Percentiles rank a stretch among this genome's conserved stretches.
Conservation (phyloP, 2,113 vertebrate species). For the Echinops telfairi region DNA sequence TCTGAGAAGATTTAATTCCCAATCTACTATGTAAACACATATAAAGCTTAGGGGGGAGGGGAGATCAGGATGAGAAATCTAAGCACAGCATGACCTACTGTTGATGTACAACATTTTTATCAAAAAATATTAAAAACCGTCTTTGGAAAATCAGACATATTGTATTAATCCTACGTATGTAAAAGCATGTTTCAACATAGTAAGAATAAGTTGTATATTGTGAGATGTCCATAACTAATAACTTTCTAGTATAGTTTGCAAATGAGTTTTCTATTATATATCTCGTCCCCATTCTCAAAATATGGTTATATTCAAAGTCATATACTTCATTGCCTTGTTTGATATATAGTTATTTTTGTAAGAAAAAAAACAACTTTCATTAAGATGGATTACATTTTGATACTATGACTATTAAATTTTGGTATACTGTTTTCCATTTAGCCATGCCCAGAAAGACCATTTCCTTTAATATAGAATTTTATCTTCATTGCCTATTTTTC, state of each 20-base stretch:
- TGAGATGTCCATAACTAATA: slow-evolving; percentile 42
- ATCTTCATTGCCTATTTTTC: slow-evolving; percentile 39
- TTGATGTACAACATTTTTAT: slow-evolving; percentile 66
- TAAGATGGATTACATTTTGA: slow-evolving; percentile 29
- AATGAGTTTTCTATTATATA: slow-evolving; percentile 42
- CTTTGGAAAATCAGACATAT: slow-evolving; percentile 76
- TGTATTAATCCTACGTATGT: slow-evolving; percentile 67
- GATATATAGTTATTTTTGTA: slow-evolving; percentile 3
- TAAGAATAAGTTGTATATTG: slow-evolving; percentile 65
- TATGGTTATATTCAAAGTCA: slow-evolving; percentile 48
- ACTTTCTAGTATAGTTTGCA: slow-evolving; percentile 58
- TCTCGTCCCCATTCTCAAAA: slow-evolving; percentile 14
- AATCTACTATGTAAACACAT: slow-evolving; percentile 65
- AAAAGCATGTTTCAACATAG: slow-evolving; percentile 68
- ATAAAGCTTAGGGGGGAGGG: slow-evolving; percentile 57
- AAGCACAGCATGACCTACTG: slow-evolving; percentile 80
- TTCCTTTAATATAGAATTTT: background rate
- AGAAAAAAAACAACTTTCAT: slow-evolving; percentile 42
- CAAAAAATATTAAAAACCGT: slow-evolving; percentile 74
- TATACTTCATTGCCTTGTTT: slow-evolving; percentile 18
- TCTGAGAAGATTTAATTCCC: slow-evolving; percentile 61
- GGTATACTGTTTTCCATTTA: slow-evolving; percentile 15
- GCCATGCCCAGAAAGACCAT: background rate
- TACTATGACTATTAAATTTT: background rate
- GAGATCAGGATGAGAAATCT: slow-evolving; percentile 33